phyloP scores from a whole-genome alignment of 2,888 invertebrate species.

The Hirtodrosophila duncani region DNA sequence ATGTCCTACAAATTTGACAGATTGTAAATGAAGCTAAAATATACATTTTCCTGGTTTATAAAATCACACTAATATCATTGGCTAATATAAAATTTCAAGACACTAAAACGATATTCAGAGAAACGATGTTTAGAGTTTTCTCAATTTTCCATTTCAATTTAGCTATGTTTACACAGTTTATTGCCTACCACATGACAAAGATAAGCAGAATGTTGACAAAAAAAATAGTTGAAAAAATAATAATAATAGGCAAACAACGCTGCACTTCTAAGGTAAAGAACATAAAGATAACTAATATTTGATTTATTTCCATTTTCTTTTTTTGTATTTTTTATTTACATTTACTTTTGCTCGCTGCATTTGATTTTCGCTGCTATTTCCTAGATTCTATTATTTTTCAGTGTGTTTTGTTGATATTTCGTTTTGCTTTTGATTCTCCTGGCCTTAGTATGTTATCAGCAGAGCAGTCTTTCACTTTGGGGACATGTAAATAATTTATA shows the following conservation, averaged over 20 bases:
- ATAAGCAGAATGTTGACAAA: constrained; percentile 18
- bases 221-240: constrained; percentile 10
- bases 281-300: constrained; percentile 51
- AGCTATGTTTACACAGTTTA: too few relatives aligned
- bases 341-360: constrained; percentile 44
- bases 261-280: constrained; percentile 3
- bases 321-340: too few relatives aligned
- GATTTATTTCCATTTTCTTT: constrained; percentile 63
- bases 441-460: constrained; percentile 56
- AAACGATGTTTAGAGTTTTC: too few relatives aligned
- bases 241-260: neutral
- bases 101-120: too few relatives aligned
- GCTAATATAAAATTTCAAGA: too few relatives aligned
- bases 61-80: too few relatives aligned
- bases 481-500: constrained; percentile 70
- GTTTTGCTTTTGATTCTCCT: neutral
- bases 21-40: too few relatives aligned
- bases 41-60: too few relatives aligned
- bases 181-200: too few relatives aligned
- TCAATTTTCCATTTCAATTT: too few relatives aligned
- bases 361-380: constrained; percentile 22
- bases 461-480: constrained; percentile 62
- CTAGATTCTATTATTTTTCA: constrained; percentile 25
- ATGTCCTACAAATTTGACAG: too few relatives aligned
- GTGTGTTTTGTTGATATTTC: constrained; percentile 18